Evolutionary conservation across 2,888 invertebrate genomes (phyloP), one percentile per base, ranked within the genome.

Genomic region (Synergus laeviventris): DNA sequence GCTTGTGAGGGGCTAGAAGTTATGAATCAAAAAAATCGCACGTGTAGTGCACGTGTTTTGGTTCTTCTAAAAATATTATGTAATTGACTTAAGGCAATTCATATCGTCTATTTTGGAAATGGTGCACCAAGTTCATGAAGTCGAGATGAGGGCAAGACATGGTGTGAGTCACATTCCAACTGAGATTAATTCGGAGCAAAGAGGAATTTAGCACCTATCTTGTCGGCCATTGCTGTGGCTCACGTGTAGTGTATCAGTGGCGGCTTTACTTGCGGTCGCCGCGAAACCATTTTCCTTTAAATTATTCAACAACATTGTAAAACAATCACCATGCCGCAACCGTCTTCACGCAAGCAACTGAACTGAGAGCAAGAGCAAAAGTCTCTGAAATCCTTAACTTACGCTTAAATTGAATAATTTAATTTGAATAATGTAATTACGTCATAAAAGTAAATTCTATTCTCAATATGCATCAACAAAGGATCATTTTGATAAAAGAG

Each of bases 271-370:
- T 76, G 31, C 31, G 59, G 74, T 75, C 79, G 70, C 56, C 80
- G 77, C 80, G 82, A 79, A 83, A 86, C 83, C 86, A 83, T 88
- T 90, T 88, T 87, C 87, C 85, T 86, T 88, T 87, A 87, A 87
- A 89, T 90, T 87, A 89, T 90, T 88, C 87, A 86, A 86, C 86
- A 87, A 87, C 87, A 87, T 90, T 89, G 88, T 89, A 87, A 90
- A 90, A 89, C 89, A 89, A 90, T 89, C 80, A 75, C 70, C 78
- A 73, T 66, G 76, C 74, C 45, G 45, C 49, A 24, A 45, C 66
- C 45, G 66, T 70, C 66, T 70, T 49, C 66, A 49, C 24, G 70
- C 70, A 49, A 12, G 70, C 70, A 70, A 36, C 31, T 31, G 45
- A 16, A 24, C 42, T 31, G 31, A 14, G 24, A 49, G 70, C 49